Base-by-base conservation (phyloP, 2,888 invertebrate species). In the Leptopilina myrica region DNA sequence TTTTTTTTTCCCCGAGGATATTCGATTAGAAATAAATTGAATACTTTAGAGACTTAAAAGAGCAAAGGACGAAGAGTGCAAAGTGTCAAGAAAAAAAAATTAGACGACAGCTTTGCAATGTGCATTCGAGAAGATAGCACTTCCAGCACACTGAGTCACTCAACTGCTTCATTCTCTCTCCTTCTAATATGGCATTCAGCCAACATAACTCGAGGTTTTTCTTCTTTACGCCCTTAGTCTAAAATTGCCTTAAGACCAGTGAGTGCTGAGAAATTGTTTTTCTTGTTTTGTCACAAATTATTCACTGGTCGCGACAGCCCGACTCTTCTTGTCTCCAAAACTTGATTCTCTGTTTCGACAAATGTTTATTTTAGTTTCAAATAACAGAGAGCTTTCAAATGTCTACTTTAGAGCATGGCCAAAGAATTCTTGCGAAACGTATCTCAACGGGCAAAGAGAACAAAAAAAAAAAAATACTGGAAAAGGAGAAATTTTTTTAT, bases 231-330 rank as follows among this genome's bases (percentile, higher is more conserved):
- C 85, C 86, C 89, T 87, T 88, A 88, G 88, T 89, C 90, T 90
- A 89, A 90, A 90, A 89, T 89, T 90, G 90, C 86, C 82, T 85
- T 86, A 85, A 85, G 85, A 33, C 84, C 82, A 43, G 43, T 8
- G 79, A 83, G 83, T 79, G 80, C 82, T 80, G 78, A 78, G 77
- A 66, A 77, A 80, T 77, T 78, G 80, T 79, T 77, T 80, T 82
- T 79, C 82, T 79, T 82, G 82, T 84, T 83, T 82, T 83, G 81
- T 81, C 82, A 76, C 82, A 76, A 79, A 79, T 81, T 82, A 76
- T 81, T 79, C 76, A 80, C 67, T 66, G 67, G 75, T 81, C 78
- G 80, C 81, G 83, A 80, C 82, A 78, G 69, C 80, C 80, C 76
- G 78, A 80, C 81, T 62, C 79, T 76, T 65, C 75, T 80, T 80